Base-by-base conservation (phyloP, 2,888 invertebrate species). In the Prosopocoilus inquinatus region DNA sequence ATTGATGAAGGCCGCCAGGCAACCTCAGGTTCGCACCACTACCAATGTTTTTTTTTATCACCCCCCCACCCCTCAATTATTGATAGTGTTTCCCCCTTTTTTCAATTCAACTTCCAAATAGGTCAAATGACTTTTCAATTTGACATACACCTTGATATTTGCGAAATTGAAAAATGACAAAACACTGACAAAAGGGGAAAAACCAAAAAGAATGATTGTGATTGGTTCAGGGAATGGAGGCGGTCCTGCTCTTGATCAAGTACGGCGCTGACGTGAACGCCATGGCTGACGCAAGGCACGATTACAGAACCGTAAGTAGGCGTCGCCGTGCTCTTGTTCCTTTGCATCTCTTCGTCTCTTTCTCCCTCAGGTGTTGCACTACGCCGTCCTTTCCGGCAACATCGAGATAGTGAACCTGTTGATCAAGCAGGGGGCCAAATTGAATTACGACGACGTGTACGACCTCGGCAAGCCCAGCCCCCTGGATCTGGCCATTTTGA, bases 211-310 rank as follows among this genome's bases (percentile, higher is more conserved):
- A n/a, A n/a, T n/a, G n/a, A n/a, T n/a, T 4, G 20, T 28, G 20
- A 28, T 3, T 28, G 20, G 1, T 74, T 9, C 75, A 90, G 88
- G 87, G 90, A 50, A 85, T 89, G 74, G 85, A 89, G 48, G 84
- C 90, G 1, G 90, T 90, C 0, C 77, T 91, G 52, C 78, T 92
- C 9, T 79, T 95, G 34, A 78, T 94, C 63, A 87, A 86, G 64
- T 84, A 87, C 70, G 93, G 93, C 0, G 95, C 94, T 0, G 87
- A 94, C 68, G 88, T 94, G 1, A 94, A 94, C 75, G 89, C 90
- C 2, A 87, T 89, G 79, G 87, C 93, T 0, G 90, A 92, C 68
- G 87, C 88, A n/a, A 81, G 92, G 56, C 91, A 94, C 70, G 94
- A 94, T 70, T 90, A 86, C 71, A 82, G 94, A 55, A 92, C 93